A percentile compares a stretch with the other conserved stretches of the same genome.
Evolutionary conservation across 2,888 invertebrate species (phyloP).

Genomic region (Dasysyrphus albostriatus): DNA sequence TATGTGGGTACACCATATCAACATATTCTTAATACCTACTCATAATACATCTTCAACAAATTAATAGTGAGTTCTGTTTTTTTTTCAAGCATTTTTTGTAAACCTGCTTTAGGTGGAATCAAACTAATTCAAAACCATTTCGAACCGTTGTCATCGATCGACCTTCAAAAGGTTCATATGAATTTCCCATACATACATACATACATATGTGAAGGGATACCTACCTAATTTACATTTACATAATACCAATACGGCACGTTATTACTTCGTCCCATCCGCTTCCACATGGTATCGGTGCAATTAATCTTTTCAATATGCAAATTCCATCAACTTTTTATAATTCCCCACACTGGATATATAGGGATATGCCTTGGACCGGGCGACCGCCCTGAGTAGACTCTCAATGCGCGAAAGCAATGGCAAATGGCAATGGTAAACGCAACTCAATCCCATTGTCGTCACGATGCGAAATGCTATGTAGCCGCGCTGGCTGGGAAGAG

Average conservation of each 20-base stretch:
- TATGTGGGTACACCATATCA: no score
- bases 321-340: slow-evolving; percentile 55
- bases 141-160: background rate
- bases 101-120: no score
- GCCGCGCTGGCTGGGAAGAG: slow-evolving; percentile 37
- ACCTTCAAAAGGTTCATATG: slow-evolving; percentile 47
- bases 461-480: slow-evolving; percentile 7
- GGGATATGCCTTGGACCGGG: slow-evolving; percentile 46
- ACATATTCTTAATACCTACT: no score
- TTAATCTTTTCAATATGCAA: slow-evolving; percentile 66
- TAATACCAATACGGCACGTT: slow-evolving; percentile 20
- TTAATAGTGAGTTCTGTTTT: no score
- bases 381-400: slow-evolving; percentile 71
- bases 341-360: slow-evolving; percentile 36
- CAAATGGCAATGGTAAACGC: background rate
- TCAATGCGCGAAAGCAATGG: slow-evolving; percentile 37
- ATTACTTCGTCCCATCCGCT: slow-evolving; percentile 36
- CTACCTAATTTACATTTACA: slow-evolving; percentile 62
- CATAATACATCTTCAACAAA: no score
- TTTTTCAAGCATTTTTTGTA: no score
- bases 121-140: background rate
- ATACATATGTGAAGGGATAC: slow-evolving; percentile 8
- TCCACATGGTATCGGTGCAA: slow-evolving; percentile 64
- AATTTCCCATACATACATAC: background rate
- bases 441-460: slow-evolving; percentile 57